phyloP scores from a whole-genome alignment of 2,113 vertebrate genomes.

The Amblyornis subalaris region DNA sequence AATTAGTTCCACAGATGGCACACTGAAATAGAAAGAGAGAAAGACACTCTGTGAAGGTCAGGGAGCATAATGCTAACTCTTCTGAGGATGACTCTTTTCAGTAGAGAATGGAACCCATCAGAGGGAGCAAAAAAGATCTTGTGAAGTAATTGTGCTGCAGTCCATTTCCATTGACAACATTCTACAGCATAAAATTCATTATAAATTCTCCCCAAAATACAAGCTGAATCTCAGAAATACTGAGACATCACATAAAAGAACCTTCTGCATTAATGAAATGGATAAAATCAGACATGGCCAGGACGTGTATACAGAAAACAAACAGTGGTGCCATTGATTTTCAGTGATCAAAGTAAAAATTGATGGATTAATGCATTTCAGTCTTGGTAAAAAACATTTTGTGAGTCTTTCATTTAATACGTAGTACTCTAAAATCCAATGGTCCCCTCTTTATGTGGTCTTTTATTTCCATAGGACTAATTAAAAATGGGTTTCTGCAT shows the following conservation, averaged over 20 bases:
- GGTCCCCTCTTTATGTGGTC: neutral
- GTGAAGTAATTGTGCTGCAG: neutral
- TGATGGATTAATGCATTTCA: neutral
- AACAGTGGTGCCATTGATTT: neutral
- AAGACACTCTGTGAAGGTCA: neutral
- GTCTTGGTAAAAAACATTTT: neutral
- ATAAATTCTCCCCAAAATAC: neutral
- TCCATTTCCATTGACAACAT: neutral
- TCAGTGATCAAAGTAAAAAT: conserved; percentile 30
- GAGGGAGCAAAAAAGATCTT: neutral
- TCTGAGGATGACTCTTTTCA: neutral
- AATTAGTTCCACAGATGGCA: neutral
- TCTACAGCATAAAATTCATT: neutral
- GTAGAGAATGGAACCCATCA: neutral
- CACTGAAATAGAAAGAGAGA: neutral
- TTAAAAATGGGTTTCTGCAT: neutral
- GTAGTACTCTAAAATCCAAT: neutral
- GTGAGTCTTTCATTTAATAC: neutral
- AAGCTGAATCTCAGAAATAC: neutral
- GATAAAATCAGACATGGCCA: neutral
- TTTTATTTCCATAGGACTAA: neutral
- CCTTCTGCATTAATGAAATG: neutral
- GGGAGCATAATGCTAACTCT: neutral
- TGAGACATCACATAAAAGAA: neutral
- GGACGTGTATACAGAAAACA: neutral